Evolutionary conservation across 2,113 vertebrate genomes (phyloP), one percentile per base, ranked within the genome.

Genomic region (Ptyas mucosa): DNA sequence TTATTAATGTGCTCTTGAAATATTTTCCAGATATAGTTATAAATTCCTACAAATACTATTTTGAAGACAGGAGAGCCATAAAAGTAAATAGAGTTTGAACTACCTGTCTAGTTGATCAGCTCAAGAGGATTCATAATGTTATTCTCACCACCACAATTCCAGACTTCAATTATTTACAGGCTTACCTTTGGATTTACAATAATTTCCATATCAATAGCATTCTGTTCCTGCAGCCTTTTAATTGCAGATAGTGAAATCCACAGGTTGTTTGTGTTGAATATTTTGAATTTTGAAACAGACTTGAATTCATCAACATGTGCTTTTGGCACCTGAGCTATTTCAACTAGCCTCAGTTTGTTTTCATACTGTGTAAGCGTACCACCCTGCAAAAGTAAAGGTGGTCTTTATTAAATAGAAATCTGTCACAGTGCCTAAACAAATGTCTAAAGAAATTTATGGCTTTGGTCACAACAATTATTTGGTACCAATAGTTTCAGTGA

Each of bases 191-290:
- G 98, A 97, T 99, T 99, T 92, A 99, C 98, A 6, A 99, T 99
- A 93, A 99, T 99, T 97, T 99, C 99, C 99, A 99, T 97, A 95
- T 99, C 98, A 97, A 99, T 99, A 7, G 98, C 98, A 0, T 98
- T 99, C 69, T 98, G 98, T 94, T 99, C 98, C 95, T 99, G 99
- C 94, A 99, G 98, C 96, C 99, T 98, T 97, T 99, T 99, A 96
- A 99, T 98, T 6, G 99, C 99, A 91, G 98, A 96, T 96, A 99
- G 95, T 55, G 99, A 99, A 94, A 99, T 98, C 99, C 99, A 99
- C 95, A 99, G 93, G 93, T 99, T 99, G 98, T 99, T 99, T 95
- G 99, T 99, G 93, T 99, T 99, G 97, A 99, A 99, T 97, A 99
- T 99, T 98, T 99, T 99, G 97, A 99, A 99, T 97, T 99, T 99